A percentile compares a stretch with the other conserved stretches of the same genome.
Evolutionary conservation across 2,113 vertebrate genomes (phyloP).

Genomic region (Hyaena hyaena): DNA sequence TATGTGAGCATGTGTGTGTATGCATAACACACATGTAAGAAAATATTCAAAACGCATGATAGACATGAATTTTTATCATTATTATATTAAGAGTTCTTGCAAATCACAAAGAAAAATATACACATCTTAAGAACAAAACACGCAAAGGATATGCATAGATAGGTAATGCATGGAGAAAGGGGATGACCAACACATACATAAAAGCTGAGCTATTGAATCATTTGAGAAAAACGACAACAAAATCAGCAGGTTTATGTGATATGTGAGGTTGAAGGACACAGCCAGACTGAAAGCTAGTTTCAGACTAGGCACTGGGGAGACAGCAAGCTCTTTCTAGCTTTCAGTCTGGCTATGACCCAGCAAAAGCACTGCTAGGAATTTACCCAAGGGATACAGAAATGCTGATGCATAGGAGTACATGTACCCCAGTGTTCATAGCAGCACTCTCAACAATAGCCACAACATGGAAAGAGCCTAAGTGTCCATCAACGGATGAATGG

Average conservation of each 20-base stretch:
- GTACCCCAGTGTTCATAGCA: too few relatives aligned
- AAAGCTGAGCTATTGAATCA: not conserved
- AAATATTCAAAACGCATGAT: not conserved
- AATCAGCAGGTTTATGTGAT: not conserved
- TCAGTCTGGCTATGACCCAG: too few relatives aligned
- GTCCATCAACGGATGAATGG: too few relatives aligned
- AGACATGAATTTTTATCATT: not conserved
- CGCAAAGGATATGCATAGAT: not conserved
- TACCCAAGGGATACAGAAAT: too few relatives aligned
- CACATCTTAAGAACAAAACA: not conserved
- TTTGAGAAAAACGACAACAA: not conserved
- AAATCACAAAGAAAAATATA: not conserved
- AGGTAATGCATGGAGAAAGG: not conserved
- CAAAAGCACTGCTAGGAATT: too few relatives aligned
- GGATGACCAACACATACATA: not conserved
- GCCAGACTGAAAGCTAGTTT: not conserved
- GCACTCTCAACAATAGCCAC: too few relatives aligned
- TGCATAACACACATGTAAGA: not conserved
- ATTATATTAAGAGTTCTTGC: not conserved
- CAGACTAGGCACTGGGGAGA: not conserved
- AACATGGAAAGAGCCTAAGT: too few relatives aligned
- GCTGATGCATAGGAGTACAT: too few relatives aligned
- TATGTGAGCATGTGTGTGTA: not conserved
- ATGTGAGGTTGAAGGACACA: not conserved
- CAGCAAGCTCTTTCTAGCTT: not conserved